Base-by-base conservation (phyloP, 2,113 vertebrate species). In the Octodon degus region DNA sequence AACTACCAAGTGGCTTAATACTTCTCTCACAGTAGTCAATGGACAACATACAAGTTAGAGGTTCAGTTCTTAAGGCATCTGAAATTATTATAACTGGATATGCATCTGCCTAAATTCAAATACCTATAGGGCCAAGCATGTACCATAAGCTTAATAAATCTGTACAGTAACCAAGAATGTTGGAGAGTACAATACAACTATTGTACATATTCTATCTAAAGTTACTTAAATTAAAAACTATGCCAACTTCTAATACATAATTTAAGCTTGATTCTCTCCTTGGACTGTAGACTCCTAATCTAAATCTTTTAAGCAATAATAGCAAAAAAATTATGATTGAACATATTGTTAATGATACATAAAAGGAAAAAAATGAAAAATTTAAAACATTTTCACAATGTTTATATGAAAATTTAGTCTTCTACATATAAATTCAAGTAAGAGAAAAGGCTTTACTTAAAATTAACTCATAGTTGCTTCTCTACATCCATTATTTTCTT, bases 401-500 rank as follows among this genome's bases (percentile, higher is more conserved):
- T 70, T 47, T 87, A 25, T 25, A 24, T 93, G 37, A 92, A 93
- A 89, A 83, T 22, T 16, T 79, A 86, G 60, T 65, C 27, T 22
- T 20, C 37, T 27, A 55, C 19, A 55, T 16, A 83, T 2, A 89
- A 86, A 25, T 1, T 2, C 2, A 91, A 67, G 43, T 47, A 9
- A 22, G 40, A 94, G 68, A 40, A 80, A 77, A 32, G 34, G n/a
- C 8, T 91, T 90, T 50, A 68, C 86, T 76, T 58, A 94, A 25
- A 77, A 77, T 50, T 25, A 77, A 77, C 43, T 50, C 12, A 7
- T 6, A 86, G 34, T 34, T 91, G 17, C 68, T 83, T 82, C 74
- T 89, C 63, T 19, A 27, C 25, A 91, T 13, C 47, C 67, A 89
- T 81, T 96, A 43, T 89, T 89, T 94, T 93, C 67, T 83, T 91